Percentiles rank a stretch among this genome's conserved stretches.
phyloP scores from a whole-genome alignment of 2,888 invertebrate genomes.

The Drosophila borealis region DNA sequence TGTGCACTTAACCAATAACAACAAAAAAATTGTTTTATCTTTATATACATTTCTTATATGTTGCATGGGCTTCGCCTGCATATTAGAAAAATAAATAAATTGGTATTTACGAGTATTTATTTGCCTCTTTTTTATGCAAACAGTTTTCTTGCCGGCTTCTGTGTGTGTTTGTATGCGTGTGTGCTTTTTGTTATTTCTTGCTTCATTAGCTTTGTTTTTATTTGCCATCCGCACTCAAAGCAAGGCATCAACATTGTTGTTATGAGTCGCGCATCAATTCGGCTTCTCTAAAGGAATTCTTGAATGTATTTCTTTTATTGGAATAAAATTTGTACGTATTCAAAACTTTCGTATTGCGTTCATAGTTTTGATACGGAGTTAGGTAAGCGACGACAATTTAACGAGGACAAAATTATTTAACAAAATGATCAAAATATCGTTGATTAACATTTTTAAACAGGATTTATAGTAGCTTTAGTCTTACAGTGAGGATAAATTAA shows the following conservation, averaged over 20 bases:
- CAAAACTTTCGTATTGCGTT: too few relatives aligned
- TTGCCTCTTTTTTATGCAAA: constrained; percentile 42
- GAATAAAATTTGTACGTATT: too few relatives aligned
- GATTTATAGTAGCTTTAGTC: too few relatives aligned
- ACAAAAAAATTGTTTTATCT: constrained; percentile 8
- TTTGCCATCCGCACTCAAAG: background rate
- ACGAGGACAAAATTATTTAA: too few relatives aligned
- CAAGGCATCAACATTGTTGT: constrained; percentile 10
- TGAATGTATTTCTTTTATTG: too few relatives aligned
- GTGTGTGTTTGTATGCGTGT: background rate
- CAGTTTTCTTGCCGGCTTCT: constrained; percentile 29
- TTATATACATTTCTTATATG: constrained; percentile 1
- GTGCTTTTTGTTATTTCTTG: constrained; percentile 5
- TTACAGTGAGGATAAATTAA: too few relatives aligned
- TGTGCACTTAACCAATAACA: constrained; percentile 14
- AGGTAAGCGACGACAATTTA: too few relatives aligned
- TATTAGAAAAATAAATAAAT: constrained; percentile 9
- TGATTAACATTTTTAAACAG: too few relatives aligned
- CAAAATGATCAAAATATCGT: too few relatives aligned
- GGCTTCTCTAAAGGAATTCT: background rate
- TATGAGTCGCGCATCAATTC: constrained; percentile 46
- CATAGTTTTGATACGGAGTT: too few relatives aligned
- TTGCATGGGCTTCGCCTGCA: constrained; percentile 3
- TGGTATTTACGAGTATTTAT: constrained; percentile 29
- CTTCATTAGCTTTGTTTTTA: constrained; percentile 39